A percentile compares a stretch with the other conserved stretches of the same genome.
These are phyloP conservation scores for Centropristis striata DNA, from an alignment of 2,113 vertebrate species.

Conservation along the genomic window DNA sequence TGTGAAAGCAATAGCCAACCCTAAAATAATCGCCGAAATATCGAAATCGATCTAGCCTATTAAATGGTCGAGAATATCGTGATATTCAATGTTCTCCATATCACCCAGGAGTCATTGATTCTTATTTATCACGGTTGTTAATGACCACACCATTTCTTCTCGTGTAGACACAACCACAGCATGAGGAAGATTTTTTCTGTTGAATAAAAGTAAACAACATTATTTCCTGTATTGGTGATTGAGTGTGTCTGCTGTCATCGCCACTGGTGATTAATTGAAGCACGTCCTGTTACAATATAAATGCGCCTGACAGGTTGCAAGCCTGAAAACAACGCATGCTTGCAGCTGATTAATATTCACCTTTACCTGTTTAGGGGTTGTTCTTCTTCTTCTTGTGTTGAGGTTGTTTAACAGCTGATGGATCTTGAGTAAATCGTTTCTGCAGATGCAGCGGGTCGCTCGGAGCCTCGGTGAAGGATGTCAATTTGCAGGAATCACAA, in stretches of 20 bases:
- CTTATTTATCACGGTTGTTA: not conserved
- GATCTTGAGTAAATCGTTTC: not conserved
- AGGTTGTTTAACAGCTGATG: constrained; percentile 1
- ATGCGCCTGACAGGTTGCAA: not conserved
- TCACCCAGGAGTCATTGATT: not conserved
- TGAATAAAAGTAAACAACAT: constrained; percentile 16
- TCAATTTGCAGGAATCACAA: not conserved
- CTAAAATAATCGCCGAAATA: too few species aligned
- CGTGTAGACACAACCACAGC: not conserved
- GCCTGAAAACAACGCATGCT: constrained; percentile 26
- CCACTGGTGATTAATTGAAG: not conserved
- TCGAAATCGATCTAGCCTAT: too few species aligned
- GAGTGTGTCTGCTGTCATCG: not conserved
- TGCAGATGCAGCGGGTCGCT: constrained; percentile 19
- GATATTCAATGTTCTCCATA: too few species aligned
- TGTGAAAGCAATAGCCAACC: too few species aligned
- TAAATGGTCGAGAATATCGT: too few species aligned
- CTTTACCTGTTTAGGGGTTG: constrained; percentile 68
- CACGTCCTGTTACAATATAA: not conserved
- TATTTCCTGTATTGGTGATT: not conserved
- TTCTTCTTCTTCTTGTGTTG: constrained; percentile 5
- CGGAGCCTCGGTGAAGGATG: constrained; percentile 1
- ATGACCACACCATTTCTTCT: not conserved
- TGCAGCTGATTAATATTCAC: constrained; percentile 39
- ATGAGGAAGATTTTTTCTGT: not conserved